Evolutionary conservation across 2,113 vertebrate species (phyloP).

Genomic region (Mus pahari): DNA sequence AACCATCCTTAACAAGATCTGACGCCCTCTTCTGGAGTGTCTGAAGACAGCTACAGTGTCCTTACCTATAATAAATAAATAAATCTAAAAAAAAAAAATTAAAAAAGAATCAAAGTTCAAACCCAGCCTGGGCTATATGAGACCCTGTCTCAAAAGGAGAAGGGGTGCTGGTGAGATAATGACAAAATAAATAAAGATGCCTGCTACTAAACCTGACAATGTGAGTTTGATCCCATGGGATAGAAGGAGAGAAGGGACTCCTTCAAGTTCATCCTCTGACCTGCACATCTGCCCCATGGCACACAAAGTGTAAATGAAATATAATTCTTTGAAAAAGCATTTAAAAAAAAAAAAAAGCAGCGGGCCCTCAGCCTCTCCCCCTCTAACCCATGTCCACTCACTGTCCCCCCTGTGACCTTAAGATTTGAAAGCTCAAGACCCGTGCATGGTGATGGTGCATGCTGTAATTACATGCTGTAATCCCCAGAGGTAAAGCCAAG

Average conservation of each 20-base stretch:
- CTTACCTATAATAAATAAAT: no score
- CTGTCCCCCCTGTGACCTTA: neutral
- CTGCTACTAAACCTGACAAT: neutral
- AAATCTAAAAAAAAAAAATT: no score
- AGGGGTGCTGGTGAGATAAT: neutral
- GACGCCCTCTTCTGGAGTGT: no score
- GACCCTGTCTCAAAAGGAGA: neutral
- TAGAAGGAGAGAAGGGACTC: neutral
- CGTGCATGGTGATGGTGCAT: neutral
- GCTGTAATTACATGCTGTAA: neutral
- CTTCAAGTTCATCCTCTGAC: neutral
- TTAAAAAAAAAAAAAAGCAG: neutral
- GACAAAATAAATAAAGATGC: neutral
- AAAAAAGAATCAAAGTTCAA: neutral
- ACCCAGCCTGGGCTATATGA: no score
- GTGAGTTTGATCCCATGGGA: neutral
- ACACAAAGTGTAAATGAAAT: neutral
- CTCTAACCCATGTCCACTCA: neutral
- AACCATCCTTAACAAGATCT: no score
- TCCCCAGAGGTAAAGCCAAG: neutral
- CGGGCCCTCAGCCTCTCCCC: neutral
- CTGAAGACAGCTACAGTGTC: no score
- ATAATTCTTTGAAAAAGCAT: neutral
- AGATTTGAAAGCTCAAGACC: neutral
- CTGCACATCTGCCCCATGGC: neutral